phyloP scores from a whole-genome alignment of 2,113 vertebrate species.

The Carassius gibelio region DNA sequence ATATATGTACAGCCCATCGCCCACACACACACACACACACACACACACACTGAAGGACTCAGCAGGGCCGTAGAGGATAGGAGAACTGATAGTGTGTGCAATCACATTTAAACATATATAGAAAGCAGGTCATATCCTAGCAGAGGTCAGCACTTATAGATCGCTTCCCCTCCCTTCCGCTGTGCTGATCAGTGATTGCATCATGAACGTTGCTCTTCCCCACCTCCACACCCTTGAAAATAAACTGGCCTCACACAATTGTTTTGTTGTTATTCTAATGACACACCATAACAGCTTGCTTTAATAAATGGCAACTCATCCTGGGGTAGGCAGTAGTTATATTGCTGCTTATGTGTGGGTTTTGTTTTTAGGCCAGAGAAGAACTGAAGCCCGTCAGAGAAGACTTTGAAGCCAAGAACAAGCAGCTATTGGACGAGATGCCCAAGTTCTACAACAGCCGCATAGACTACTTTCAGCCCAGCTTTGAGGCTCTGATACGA shows the following conservation, averaged over 20 bases:
- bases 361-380: slow-evolving; percentile 83
- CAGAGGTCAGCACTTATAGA: slow-evolving; percentile 10
- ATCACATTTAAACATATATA: background rate
- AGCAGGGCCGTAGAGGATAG: slow-evolving; percentile 6
- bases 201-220: too few relatives aligned
- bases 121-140: background rate
- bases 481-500: slow-evolving; percentile 94
- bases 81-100: background rate
- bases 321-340: slow-evolving; percentile 7
- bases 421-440: slow-evolving; percentile 97
- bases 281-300: slow-evolving; percentile 33
- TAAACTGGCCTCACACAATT: background rate
- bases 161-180: background rate
- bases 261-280: slow-evolving; percentile 38
- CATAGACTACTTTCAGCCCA: slow-evolving; percentile 96
- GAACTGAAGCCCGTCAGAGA: slow-evolving; percentile 92
- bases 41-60: background rate
- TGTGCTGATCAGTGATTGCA: slow-evolving; percentile 33
- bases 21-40: slow-evolving; percentile 47
- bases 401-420: slow-evolving; percentile 96
- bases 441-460: slow-evolving; percentile 95
- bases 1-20: slow-evolving; percentile 36
- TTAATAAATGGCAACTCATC: slow-evolving; percentile 39
- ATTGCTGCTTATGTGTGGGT: slow-evolving; percentile 11
- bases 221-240: slow-evolving; percentile 44